A percentile compares a stretch with the other conserved stretches of the same genome.
Conservation (phyloP, 2,113 vertebrate genomes). For the Phodopus roborovskii region DNA sequence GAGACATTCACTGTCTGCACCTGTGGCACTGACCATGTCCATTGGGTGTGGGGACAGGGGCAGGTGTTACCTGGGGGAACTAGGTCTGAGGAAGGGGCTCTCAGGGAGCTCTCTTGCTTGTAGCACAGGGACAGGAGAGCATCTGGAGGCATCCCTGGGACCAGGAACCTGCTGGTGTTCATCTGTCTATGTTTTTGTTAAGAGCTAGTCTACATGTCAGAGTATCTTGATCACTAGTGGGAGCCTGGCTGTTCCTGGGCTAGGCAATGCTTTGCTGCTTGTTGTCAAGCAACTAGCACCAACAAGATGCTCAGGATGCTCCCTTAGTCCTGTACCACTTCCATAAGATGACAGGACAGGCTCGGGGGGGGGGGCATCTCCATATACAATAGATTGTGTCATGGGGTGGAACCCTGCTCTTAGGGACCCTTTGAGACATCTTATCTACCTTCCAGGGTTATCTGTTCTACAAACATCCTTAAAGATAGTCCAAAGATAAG, state of each 20-base stretch:
- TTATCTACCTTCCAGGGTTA: background rate
- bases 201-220: background rate
- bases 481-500: background rate
- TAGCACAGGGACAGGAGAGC: no score
- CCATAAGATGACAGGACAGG: no score
- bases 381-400: fast-evolving
- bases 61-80: no score
- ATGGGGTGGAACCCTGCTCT: fast-evolving
- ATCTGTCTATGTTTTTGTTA: no score
- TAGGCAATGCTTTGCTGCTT: background rate
- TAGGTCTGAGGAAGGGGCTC: no score
- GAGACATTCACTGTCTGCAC: no score
- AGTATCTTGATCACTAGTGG: fast-evolving
- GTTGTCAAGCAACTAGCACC: fast-evolving
- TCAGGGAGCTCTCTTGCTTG: no score
- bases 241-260: background rate
- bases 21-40: no score
- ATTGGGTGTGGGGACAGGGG: no score
- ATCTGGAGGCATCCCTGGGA: no score
- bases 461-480: background rate
- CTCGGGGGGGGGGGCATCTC: fast-evolving
- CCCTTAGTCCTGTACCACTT: background rate
- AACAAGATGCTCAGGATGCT: fast-evolving
- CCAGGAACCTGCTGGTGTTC: no score
- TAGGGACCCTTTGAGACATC: no score